phyloP scores from a whole-genome alignment of 2,797 vertebrate species.

The Falco peregrinus region DNA sequence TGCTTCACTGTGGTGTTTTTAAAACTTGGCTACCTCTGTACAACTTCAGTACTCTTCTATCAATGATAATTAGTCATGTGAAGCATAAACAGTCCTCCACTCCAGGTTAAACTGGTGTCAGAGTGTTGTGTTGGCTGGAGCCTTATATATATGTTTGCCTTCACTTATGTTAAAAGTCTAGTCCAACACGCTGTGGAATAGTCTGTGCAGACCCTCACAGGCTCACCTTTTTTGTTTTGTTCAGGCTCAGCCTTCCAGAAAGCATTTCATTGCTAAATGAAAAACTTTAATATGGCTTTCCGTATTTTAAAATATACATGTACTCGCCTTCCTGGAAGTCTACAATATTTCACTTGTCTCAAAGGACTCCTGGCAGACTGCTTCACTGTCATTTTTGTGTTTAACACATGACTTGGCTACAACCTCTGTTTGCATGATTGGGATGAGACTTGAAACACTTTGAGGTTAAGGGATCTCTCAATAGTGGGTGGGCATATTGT shows the following conservation, averaged over 20 bases:
- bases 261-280: constrained; percentile 2
- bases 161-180: not conserved
- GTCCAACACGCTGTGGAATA: not conserved
- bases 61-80: constrained; percentile 1
- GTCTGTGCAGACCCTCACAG: not conserved
- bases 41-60: not conserved
- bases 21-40: constrained; percentile 19
- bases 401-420: constrained; percentile 24
- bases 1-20: not conserved
- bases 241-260: constrained; percentile 45
- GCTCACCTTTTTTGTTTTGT: constrained; percentile 3
- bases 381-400: constrained; percentile 52
- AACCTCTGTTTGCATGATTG: constrained; percentile 25
- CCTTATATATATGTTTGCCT: not conserved
- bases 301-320: constrained; percentile 36
- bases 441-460: constrained; percentile 55
- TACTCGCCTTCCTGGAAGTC: constrained; percentile 58
- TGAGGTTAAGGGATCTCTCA: constrained; percentile 40
- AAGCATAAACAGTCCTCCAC: not conserved
- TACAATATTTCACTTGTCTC: constrained; percentile 54
- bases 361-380: constrained; percentile 1
- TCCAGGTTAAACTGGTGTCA: constrained; percentile 28
- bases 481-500: constrained; percentile 54
- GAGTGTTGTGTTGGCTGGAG: not conserved
- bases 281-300: constrained; percentile 64